Conservation (phyloP, 2,113 vertebrate genomes). For the Triplophysa tibetana region DNA sequence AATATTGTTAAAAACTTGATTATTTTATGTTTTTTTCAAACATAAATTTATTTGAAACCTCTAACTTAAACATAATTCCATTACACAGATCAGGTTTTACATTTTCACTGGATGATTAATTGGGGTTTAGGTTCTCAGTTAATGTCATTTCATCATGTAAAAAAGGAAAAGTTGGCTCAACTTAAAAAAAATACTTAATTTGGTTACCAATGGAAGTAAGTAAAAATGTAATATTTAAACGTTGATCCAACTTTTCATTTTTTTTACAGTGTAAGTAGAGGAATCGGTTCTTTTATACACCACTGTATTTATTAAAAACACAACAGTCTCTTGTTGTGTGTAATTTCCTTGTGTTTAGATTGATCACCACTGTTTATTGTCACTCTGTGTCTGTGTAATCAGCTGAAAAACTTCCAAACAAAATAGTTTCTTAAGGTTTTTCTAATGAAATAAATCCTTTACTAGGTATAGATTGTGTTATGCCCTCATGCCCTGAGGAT, state of each 20-base stretch:
- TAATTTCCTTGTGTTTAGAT: background rate
- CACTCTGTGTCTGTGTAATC: conserved; percentile 13
- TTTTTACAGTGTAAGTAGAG: background rate
- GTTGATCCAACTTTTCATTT: too few relatives aligned
- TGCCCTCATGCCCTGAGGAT: background rate
- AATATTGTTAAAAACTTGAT: too few relatives aligned
- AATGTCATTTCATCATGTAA: too few relatives aligned
- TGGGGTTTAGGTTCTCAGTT: background rate
- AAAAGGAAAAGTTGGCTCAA: too few relatives aligned
- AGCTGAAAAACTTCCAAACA: conserved; percentile 19
- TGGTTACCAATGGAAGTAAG: too few relatives aligned
- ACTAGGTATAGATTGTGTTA: background rate
- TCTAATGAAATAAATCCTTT: conserved; percentile 6
- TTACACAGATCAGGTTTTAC: background rate
- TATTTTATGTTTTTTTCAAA: too few relatives aligned
- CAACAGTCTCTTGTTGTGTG: conserved; percentile 4
- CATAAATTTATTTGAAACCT: background rate
- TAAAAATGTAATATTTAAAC: too few relatives aligned
- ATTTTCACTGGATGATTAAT: background rate
- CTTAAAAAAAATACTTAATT: too few relatives aligned
- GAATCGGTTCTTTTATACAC: background rate
- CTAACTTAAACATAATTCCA: background rate
- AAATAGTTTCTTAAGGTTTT: conserved; percentile 4
- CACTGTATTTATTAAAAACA: background rate
- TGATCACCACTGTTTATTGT: background rate